Base-by-base conservation (phyloP, 2,797 vertebrate genomes). In the Hipposideros larvatus region DNA sequence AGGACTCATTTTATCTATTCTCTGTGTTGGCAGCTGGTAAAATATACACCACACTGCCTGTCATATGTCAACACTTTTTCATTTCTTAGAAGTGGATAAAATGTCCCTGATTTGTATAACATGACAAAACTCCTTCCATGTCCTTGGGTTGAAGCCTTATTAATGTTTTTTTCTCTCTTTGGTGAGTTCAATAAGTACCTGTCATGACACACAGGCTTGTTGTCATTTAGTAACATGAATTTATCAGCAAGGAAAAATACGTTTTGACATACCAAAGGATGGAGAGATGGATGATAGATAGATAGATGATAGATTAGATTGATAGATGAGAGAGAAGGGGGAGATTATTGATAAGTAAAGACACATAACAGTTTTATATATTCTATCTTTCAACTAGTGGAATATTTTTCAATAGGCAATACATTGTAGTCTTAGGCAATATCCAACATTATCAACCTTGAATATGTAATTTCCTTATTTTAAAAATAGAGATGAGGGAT, bases 21-120 rank as follows among this genome's bases (percentile, higher is more conserved):
- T 15, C 2, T 53, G 18, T 46, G 18, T 59, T 86, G 41, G 57
- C 7, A 80, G 16, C 65, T 96, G 65, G 31, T 85, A 84, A 80
- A 95, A 70, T 86, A 73, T 48, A 59, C 19, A 34, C 6, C 22
- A 9, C 18, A 41, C 11, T 18, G 18, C 24, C 16, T 61, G 28
- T 51, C 31, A 34, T 43, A n/a, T 82, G 8, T 43, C 59, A 37
- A 66, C 11, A 41, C 6, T 5, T 87, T 68, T 59, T 77, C 70
- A 63, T 28, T 59, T 83, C 46, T 83, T 91, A 22, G 83, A 78
- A 82, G 5, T 55, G 46, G 19, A 86, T 37, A 82, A 95, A 95
- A 41, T 51, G 37, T 66, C 41, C 4, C 13, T 28, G 4, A 66
- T 80, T 87, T 92, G 41, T 66, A 66, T 75, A 71, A 85, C 73